phyloP scores from a whole-genome alignment of 1,140 invertebrate species.

The Belonocnema kinseyi region DNA sequence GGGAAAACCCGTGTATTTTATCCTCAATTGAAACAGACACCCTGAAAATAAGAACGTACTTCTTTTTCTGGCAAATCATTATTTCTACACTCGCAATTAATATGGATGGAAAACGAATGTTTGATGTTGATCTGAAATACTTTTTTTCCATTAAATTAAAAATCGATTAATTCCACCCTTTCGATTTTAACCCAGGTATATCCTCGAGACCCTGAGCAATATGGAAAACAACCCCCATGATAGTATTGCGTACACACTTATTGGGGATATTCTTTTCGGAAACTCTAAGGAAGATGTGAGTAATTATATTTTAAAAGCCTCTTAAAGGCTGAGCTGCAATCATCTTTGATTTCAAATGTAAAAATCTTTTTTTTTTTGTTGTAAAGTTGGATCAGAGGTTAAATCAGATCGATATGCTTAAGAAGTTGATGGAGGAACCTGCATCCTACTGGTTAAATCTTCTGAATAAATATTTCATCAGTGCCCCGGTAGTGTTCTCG shows the following conservation, averaged over 20 bases:
- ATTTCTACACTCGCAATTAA: no score
- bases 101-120: no score
- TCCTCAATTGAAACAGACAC: no score
- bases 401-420: conserved; percentile 82
- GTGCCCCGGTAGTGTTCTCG: conserved; percentile 75
- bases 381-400: conserved; percentile 82
- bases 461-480: conserved; percentile 83
- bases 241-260: conserved; percentile 83
- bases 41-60: no score
- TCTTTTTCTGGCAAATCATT: no score
- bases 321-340: conserved; percentile 31
- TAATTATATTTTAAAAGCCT: conserved; percentile 47
- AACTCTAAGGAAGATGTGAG: conserved; percentile 84
- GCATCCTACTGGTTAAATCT: conserved; percentile 84
- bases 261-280: conserved; percentile 90
- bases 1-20: no score
- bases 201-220: conserved; percentile 83
- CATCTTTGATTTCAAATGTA: conserved; percentile 36
- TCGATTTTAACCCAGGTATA: conserved; percentile 72
- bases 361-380: no score
- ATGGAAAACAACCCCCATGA: conserved; percentile 87
- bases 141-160: no score
- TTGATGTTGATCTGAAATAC: no score
- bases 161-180: no score
- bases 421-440: conserved; percentile 80